phyloP scores from a whole-genome alignment of 2,888 invertebrate species.

The Quadroppia sp. region DNA sequence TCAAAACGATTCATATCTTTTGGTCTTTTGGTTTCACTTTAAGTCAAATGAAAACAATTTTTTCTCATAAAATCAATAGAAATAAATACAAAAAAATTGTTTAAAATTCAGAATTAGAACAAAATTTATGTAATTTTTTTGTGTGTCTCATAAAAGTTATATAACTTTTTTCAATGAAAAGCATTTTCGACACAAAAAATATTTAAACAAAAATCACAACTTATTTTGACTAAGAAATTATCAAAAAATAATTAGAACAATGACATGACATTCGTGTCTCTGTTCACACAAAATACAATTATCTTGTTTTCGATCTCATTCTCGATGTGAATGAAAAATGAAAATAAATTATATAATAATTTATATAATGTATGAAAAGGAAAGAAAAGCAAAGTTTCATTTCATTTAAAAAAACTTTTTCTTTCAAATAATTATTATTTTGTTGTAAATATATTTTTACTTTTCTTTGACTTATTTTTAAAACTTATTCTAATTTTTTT shows the following conservation, averaged over 20 bases:
- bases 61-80: constrained; percentile 4
- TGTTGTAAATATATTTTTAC: background rate
- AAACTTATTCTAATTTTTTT: background rate
- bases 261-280: constrained; percentile 29
- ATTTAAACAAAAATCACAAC: too few species aligned
- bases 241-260: constrained; percentile 19
- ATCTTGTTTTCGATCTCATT: constrained; percentile 33
- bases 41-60: background rate
- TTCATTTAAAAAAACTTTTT: background rate
- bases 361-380: background rate
- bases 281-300: background rate
- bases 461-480: background rate
- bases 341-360: background rate
- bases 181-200: background rate
- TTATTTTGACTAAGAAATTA: background rate
- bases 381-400: too few species aligned
- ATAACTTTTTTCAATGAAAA: constrained; percentile 14
- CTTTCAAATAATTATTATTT: background rate
- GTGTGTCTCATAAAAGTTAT: background rate
- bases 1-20: too few species aligned
- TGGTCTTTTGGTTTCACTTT: too few species aligned
- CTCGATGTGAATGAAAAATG: background rate
- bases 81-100: background rate
- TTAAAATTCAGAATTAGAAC: too few species aligned
- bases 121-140: too few species aligned